phyloP scores from a whole-genome alignment of 2,888 invertebrate species.

The Drosophila maculinotata region DNA sequence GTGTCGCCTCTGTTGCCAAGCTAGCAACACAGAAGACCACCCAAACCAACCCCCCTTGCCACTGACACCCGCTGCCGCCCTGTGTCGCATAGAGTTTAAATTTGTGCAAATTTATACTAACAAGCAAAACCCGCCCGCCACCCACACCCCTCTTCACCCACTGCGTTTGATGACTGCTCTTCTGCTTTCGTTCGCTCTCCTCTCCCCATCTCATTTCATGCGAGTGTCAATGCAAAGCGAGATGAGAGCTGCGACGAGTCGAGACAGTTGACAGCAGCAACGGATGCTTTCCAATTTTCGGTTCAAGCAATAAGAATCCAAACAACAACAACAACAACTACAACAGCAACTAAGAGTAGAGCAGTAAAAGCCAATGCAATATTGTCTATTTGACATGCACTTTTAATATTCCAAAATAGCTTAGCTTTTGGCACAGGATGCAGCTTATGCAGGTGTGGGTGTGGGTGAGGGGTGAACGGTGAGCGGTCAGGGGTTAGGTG shows the following conservation, averaged over 20 bases:
- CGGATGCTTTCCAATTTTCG: conserved; percentile 60
- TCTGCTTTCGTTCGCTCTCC: neutral
- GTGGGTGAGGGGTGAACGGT: neutral
- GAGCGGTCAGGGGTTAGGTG: neutral
- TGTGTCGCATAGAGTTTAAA: conserved; percentile 38
- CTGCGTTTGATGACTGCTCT: conserved; percentile 11
- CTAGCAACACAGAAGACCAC: conserved; percentile 24
- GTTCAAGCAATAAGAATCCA: conserved; percentile 53
- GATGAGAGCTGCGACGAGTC: conserved; percentile 50
- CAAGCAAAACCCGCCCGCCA: conserved; percentile 34
- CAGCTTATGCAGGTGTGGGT: conserved; percentile 7
- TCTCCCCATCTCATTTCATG: conserved; percentile 5
- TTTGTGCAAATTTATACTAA: conserved; percentile 68
- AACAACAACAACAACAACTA: conserved; percentile 23
- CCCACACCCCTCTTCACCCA: too few relatives aligned
- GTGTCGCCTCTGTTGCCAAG: conserved; percentile 51
- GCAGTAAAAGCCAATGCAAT: conserved; percentile 45
- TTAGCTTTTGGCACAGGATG: conserved; percentile 8
- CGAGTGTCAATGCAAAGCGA: conserved; percentile 56
- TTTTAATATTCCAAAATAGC: conserved; percentile 71
- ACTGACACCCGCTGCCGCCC: neutral
- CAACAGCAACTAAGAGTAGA: conserved; percentile 4
- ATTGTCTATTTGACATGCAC: conserved; percentile 75
- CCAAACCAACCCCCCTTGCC: neutral
- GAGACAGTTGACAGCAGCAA: conserved; percentile 47